These are phyloP conservation scores for Rhipidura dahli DNA, from an alignment of 2,113 vertebrate genomes.

Conservation along the genomic window DNA sequence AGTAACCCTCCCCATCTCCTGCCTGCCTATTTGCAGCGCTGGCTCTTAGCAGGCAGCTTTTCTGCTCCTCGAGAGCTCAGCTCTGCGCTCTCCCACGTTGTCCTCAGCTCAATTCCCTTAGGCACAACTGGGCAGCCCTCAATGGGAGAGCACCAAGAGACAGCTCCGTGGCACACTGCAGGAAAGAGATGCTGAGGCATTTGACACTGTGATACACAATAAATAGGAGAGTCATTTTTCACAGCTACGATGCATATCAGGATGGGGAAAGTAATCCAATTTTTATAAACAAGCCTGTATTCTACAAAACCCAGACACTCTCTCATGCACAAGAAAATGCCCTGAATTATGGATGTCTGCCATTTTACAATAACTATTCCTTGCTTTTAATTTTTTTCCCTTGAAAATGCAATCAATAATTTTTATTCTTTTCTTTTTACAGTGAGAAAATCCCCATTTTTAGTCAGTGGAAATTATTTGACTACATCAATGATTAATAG, in stretches of 20 bases:
- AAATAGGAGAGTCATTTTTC: slow-evolving; percentile 7
- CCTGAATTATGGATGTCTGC: slow-evolving; percentile 2
- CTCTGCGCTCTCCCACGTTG: neutral
- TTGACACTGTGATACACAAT: neutral
- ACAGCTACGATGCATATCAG: neutral
- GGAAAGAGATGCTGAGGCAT: neutral
- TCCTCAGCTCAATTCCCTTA: neutral
- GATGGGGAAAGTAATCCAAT: slow-evolving; percentile 1
- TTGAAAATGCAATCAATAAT: neutral
- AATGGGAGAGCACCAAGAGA: neutral
- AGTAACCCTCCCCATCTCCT: neutral
- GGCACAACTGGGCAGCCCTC: neutral
- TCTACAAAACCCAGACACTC: neutral
- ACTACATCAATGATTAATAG: slow-evolving; percentile 18
- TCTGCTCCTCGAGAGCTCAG: neutral
- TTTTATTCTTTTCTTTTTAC: neutral
- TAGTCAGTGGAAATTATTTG: neutral
- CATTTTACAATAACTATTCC: slow-evolving; percentile 6
- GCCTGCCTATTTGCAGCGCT: neutral
- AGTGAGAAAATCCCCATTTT: neutral
- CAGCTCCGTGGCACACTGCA: neutral
- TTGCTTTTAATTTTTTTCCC: neutral
- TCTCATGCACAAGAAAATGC: neutral
- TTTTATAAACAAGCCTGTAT: slow-evolving; percentile 34
- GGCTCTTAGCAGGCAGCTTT: neutral